Conservation (phyloP, 1,140 invertebrate species). For the Drosophila ficusphila region DNA sequence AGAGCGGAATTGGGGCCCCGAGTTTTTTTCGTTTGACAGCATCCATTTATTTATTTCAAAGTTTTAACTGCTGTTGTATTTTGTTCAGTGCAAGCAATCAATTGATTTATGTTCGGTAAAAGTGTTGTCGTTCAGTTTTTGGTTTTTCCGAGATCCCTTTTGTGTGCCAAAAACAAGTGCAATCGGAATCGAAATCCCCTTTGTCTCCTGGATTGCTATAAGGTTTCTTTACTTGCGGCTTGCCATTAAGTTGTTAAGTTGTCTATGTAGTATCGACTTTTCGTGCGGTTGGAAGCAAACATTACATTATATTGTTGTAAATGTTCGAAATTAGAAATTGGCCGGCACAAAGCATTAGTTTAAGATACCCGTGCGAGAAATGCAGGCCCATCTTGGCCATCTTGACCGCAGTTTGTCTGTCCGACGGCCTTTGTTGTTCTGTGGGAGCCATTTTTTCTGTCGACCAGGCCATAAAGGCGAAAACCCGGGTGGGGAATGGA, state of each 20-base stretch:
- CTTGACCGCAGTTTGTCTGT: conserved; percentile 65
- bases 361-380: not conserved
- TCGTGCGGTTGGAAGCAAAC: conserved; percentile 63
- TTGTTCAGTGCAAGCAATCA: not conserved
- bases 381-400: conserved; percentile 21
- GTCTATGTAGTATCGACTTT: conserved; percentile 71
- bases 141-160: conserved; percentile 16
- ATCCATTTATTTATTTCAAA: too few relatives aligned
- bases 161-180: conserved; percentile 10
- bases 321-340: conserved; percentile 77
- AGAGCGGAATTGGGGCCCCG: too few relatives aligned
- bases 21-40: too few relatives aligned
- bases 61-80: not conserved
- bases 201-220: conserved; percentile 24
- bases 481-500: conserved; percentile 32
- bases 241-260: conserved; percentile 81
- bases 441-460: conserved; percentile 46
- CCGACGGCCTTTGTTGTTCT: conserved; percentile 34
- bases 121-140: conserved; percentile 64
- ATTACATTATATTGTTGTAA: conserved; percentile 76
- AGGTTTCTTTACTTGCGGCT: conserved; percentile 65
- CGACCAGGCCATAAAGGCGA: conserved; percentile 64
- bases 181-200: conserved; percentile 13
- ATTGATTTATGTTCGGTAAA: conserved; percentile 66
- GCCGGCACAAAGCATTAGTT: conserved; percentile 21